Conservation (phyloP, 64 coral and sea anemone genomes). For the Astreopora myriophthalma region DNA sequence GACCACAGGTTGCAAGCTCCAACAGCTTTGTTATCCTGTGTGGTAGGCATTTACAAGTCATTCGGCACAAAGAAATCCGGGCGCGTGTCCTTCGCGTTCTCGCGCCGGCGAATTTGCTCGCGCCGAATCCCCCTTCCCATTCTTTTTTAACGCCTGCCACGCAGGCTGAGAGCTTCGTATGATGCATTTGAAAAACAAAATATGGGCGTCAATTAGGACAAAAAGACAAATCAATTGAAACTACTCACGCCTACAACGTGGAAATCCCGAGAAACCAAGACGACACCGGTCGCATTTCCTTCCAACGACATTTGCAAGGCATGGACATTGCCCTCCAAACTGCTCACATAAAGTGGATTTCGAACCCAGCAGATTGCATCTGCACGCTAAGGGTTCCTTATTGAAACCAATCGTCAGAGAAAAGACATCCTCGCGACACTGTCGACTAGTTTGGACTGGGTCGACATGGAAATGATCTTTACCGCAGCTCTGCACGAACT, state of each 20-base stretch:
- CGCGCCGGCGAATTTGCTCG: no score
- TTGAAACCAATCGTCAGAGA: constrained; percentile 76
- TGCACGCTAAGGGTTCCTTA: constrained; percentile 53
- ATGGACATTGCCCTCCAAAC: constrained; percentile 85
- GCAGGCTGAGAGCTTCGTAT: neutral
- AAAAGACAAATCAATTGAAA: no score
- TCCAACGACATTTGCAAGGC: constrained; percentile 73
- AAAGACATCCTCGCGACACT: constrained; percentile 66
- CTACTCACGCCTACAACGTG: constrained; percentile 38
- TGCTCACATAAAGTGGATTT: constrained; percentile 53
- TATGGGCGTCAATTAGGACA: no score
- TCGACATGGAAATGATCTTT: constrained; percentile 72
- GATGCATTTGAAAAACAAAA: neutral
- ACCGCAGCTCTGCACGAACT: constrained; percentile 74
- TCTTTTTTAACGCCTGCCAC: no score
- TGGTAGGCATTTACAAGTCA: no score
- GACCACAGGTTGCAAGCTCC: no score
- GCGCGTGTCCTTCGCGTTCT: no score
- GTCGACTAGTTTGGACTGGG: neutral
- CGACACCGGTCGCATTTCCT: constrained; percentile 85
- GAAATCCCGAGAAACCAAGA: constrained; percentile 77
- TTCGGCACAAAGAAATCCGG: no score
- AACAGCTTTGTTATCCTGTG: no score
- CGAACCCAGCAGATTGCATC: constrained; percentile 71
- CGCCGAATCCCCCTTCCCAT: no score